Evolutionary conservation across 1,140 invertebrate genomes (phyloP), one percentile per base, ranked within the genome.

Genomic region (Colletes gigas): DNA sequence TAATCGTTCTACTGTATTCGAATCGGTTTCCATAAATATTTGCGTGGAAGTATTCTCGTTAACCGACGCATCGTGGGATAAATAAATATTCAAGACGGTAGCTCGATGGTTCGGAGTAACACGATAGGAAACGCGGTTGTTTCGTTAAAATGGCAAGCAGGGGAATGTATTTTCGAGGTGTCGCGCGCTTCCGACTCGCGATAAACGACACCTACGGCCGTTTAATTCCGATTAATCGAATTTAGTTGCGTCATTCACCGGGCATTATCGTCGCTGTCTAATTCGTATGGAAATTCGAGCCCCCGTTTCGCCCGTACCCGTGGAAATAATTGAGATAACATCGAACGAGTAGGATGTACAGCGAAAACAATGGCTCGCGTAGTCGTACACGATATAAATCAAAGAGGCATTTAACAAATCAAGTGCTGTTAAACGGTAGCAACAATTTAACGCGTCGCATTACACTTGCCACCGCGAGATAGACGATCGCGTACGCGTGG

Each of bases 331-430:
- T 9, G 15, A 70, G 67, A 78, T 78, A 83, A 78, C 30, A 2
- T 52, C 0, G 54, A 54, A 0, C 65, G 60, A 55, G 62, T 30
- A 14, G 50, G 41, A 14, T 39, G 21, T n/a, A 6, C 17, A 21
- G 0, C 21, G 7, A 17, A 55, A 75, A 83, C 47, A 83, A 79
- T 83, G 50, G n/a, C 12, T 65, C 39, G 47, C 75, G n/a, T 19
- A 0, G 3, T 30, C 44, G 17, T 72, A 55, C 3, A 9, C 30
- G 57, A 65, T 50, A 10, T 62, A 74, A 70, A 83, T 75, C 59
- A 52, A 39, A 3, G 57, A n/a, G 57, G 52, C 55, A 15, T 77
- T 47, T 59, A 44, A 14, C 21, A 17, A 12, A 50, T 50, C 10
- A 50, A 9, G 50, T 30, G 19, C 50, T 17, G 73, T 52, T 83